phyloP scores from a whole-genome alignment of 2,113 vertebrate genomes.

The Melanocharis versteri region DNA sequence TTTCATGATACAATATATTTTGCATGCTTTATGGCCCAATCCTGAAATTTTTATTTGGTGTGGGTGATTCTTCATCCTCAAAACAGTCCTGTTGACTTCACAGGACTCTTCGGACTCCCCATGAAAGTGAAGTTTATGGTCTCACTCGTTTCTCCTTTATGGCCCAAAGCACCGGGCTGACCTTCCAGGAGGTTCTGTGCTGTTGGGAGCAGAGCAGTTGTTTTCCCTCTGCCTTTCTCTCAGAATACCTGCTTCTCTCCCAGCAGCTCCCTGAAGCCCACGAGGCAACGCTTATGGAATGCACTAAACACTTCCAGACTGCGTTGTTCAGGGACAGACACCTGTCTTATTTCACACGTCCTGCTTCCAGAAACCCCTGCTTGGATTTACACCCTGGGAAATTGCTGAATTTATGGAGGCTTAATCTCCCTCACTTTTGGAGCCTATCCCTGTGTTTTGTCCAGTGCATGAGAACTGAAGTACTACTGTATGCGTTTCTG shows the following conservation, averaged over 20 bases:
- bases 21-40: background rate
- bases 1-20: constrained; percentile 31
- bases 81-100: background rate
- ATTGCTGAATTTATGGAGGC: background rate
- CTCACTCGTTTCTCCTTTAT: background rate
- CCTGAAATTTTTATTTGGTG: constrained; percentile 10
- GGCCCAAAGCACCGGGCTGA: background rate
- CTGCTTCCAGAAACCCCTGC: constrained; percentile 13
- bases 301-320: constrained; percentile 27
- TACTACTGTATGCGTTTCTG: background rate
- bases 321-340: background rate
- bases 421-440: background rate
- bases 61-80: background rate
- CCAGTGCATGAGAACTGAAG: background rate
- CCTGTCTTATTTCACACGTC: constrained; percentile 39
- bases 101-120: background rate
- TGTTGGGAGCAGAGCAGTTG: background rate
- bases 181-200: background rate
- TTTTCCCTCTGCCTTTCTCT: background rate
- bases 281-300: background rate
- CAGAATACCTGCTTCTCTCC: background rate
- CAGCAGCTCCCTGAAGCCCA: background rate
- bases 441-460: background rate
- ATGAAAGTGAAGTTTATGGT: background rate
- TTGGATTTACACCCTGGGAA: constrained; percentile 44